phyloP scores from a whole-genome alignment of 2,888 invertebrate genomes.

The Julus scanicus region DNA sequence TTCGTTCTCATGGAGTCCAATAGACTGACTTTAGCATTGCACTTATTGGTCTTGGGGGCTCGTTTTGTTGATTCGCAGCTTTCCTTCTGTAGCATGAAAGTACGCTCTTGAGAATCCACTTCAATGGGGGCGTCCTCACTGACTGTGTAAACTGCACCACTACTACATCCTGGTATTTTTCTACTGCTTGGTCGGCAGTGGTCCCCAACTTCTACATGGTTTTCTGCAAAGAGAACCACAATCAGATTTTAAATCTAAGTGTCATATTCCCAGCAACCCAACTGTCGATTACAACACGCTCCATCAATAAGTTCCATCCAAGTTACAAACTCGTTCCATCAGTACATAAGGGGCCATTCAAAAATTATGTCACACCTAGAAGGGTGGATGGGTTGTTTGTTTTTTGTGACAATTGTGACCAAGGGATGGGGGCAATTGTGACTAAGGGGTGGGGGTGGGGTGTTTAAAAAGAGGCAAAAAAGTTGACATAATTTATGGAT shows the following conservation, averaged over 20 bases:
- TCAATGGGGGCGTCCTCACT: slow-evolving; percentile 5
- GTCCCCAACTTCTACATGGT: neutral
- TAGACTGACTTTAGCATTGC: slow-evolving; percentile 15
- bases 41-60: slow-evolving; percentile 21
- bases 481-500: no score
- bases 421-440: no score
- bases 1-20: neutral
- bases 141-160: slow-evolving; percentile 50
- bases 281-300: neutral
- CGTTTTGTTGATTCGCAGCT: neutral
- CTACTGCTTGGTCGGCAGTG: slow-evolving; percentile 31
- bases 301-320: neutral
- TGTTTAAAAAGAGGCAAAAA: no score
- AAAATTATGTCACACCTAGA: no score
- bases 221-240: slow-evolving; percentile 24
- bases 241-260: neutral
- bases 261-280: neutral
- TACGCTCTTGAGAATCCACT: slow-evolving; percentile 10
- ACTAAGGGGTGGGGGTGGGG: no score
- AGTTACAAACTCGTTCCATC: no score
- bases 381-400: neutral
- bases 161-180: slow-evolving; percentile 19
- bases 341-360: no score
- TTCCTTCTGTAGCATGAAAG: neutral
- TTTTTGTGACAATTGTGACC: no score